Evolutionary conservation across 2,113 vertebrate genomes (phyloP).

Genomic region (Pholis gunnellus): DNA sequence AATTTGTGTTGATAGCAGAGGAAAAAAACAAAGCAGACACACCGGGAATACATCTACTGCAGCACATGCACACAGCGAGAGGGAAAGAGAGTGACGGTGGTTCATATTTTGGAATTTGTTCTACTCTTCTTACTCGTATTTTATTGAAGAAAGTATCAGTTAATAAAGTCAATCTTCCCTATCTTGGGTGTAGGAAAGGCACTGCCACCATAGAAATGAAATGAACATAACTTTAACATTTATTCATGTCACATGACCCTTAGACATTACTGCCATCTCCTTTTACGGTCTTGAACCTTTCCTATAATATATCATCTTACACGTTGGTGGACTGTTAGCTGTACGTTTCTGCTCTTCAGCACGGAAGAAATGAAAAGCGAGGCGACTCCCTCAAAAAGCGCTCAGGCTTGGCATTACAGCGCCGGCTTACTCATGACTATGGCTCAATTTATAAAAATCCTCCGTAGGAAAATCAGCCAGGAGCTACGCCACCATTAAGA

Average conservation of each 20-base stretch:
- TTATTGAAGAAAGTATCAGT: neutral
- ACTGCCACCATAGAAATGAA: neutral
- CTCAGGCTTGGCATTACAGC: constrained; percentile 22
- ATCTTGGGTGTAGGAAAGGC: neutral
- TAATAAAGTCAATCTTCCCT: neutral
- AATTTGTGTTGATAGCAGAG: constrained; percentile 1
- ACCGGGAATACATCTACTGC: neutral
- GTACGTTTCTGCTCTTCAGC: constrained; percentile 23
- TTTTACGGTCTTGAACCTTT: constrained; percentile 7
- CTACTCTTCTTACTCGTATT: neutral
- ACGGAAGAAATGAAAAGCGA: constrained; percentile 55
- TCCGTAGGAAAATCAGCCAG: constrained; percentile 56
- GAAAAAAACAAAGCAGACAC: neutral
- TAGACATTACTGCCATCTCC: neutral
- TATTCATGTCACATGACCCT: neutral
- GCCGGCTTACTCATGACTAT: constrained; percentile 42
- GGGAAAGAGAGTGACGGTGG: neutral
- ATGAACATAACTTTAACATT: neutral
- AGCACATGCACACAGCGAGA: constrained; percentile 1
- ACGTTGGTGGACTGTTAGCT: constrained; percentile 22
- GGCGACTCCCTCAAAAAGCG: constrained; percentile 39
- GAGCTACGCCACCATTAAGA: constrained; percentile 48
- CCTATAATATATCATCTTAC: constrained; percentile 22
- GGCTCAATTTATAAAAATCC: constrained; percentile 59
- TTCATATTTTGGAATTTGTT: neutral